Evolutionary conservation across 2,888 invertebrate genomes (phyloP).

Genomic region (Caenorhabditis sp.): DNA sequence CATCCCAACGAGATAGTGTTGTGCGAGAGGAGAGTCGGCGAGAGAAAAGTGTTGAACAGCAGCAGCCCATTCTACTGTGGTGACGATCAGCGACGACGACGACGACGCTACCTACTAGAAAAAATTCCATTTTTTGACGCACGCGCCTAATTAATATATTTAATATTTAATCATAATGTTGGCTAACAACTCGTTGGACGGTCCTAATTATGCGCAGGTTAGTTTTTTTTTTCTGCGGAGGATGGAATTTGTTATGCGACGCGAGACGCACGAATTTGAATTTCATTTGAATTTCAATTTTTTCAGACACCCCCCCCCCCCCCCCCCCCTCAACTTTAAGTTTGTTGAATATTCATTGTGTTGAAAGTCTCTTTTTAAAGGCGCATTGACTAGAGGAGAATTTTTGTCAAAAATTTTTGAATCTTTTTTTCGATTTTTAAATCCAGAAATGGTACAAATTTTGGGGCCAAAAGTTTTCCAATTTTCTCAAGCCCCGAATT

Average conservation of each 20-base stretch:
- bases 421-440: too few relatives aligned
- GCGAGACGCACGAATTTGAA: conserved; percentile 22
- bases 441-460: too few relatives aligned
- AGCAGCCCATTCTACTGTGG: conserved; percentile 8
- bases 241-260: conserved; percentile 6
- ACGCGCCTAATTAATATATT: conserved; percentile 5
- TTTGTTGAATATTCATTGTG: too few relatives aligned
- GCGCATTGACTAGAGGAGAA: too few relatives aligned
- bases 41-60: conserved; percentile 24
- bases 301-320: background rate
- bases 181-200: conserved; percentile 23
- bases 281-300: conserved; percentile 43
- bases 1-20: conserved; percentile 8
- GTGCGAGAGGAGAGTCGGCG: conserved; percentile 6
- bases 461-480: too few relatives aligned
- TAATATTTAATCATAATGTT: conserved; percentile 1
- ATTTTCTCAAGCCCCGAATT: too few relatives aligned
- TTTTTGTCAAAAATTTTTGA: too few relatives aligned
- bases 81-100: background rate
- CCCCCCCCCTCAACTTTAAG: too few relatives aligned
- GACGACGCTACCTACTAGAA: background rate
- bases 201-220: conserved; percentile 44
- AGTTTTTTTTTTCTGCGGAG: conserved; percentile 6
- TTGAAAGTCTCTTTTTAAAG: too few relatives aligned
- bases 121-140: conserved; percentile 9